These are phyloP conservation scores for Toxotes chatareus DNA, from an alignment of 2,113 vertebrate species.

Conservation along the genomic window DNA sequence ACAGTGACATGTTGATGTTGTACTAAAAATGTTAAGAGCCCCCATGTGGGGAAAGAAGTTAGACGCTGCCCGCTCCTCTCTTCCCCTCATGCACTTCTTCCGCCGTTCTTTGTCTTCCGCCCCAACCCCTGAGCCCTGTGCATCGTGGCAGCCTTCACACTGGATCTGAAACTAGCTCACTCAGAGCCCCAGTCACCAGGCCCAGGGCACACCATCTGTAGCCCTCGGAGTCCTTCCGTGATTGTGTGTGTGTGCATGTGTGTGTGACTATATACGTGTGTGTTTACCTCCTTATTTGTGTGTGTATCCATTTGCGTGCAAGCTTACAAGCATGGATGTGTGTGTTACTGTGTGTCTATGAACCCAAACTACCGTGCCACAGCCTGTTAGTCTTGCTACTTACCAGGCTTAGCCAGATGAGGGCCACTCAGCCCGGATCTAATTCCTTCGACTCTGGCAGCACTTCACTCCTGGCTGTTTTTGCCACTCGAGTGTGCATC, in stretches of 20 bases:
- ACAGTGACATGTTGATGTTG: conserved; percentile 75
- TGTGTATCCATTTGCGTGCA: conserved; percentile 55
- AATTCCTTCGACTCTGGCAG: conserved; percentile 79
- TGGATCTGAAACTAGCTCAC: conserved; percentile 73
- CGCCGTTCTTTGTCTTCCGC: conserved; percentile 72
- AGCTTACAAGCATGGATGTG: conserved; percentile 41
- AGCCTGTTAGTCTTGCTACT: conserved; percentile 82
- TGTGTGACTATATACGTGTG: conserved; percentile 50
- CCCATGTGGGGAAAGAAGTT: conserved; percentile 42
- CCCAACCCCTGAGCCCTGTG: conserved; percentile 67
- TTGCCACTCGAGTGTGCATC: conserved; percentile 74
- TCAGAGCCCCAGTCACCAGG: conserved; percentile 71
- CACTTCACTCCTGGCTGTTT: conserved; percentile 74
- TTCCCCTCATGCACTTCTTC: conserved; percentile 66
- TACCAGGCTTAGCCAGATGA: conserved; percentile 82
- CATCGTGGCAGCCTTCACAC: conserved; percentile 59
- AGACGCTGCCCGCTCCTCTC: conserved; percentile 42
- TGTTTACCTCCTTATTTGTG: conserved; percentile 56
- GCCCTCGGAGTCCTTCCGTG: conserved; percentile 74
- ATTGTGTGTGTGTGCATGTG: conserved; percentile 14
- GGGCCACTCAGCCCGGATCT: conserved; percentile 79
- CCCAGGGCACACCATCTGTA: conserved; percentile 81
- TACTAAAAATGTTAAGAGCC: conserved; percentile 65
- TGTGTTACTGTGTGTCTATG: conserved; percentile 42
- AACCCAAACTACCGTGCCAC: conserved; percentile 76